Evolutionary conservation across 2,888 invertebrate species (phyloP), one percentile per base, ranked within the genome.

Genomic region (Nephrotoma appendiculata): DNA sequence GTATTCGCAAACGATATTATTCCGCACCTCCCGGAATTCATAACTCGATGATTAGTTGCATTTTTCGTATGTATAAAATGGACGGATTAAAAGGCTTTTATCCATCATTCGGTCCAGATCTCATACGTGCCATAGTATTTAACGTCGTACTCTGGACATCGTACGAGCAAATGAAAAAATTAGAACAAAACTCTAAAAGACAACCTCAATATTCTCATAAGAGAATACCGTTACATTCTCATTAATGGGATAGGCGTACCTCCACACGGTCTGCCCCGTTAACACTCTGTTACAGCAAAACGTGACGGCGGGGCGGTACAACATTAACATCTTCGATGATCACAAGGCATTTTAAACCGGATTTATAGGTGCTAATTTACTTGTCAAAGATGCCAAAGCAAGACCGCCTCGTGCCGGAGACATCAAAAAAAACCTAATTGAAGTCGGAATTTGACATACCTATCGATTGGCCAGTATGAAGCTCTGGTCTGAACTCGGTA

Each of bases 1-100:
- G 95, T 0, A 93, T 95, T 5, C 95, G 95, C 90, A 95, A 95
- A 0, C 91, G 94, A 12, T 94, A 93, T 90, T 95, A 95, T 94
- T 95, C 94, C 90, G 93, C 94, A 31, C 88, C 91, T 1, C 91
- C 92, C 5, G 94, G 94, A 45, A 92, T 93, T 88, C 94, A 95
- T 90, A 92, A 91, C 87, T 93, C 94, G 85, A 94, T 93, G 0
- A 89, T 94, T 0, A 92, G 94, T 87, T 94, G 94, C 89, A 93
- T 94, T 0, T 88, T 92, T 0, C 90, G 92, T 45, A 94, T 94
- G 92, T 92, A 93, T 87, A 89, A 90, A 89, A 93, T 92, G 89
- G 94, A 92, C 89, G 95, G 95, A 1, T 90, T 92, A 0, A 88
- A 90, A 41, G 93, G 94, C 0, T 95, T 94, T 89, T 95, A 95